These are phyloP conservation scores for Lobophora halterata DNA, from an alignment of 2,888 invertebrate species.

Conservation along the genomic window DNA sequence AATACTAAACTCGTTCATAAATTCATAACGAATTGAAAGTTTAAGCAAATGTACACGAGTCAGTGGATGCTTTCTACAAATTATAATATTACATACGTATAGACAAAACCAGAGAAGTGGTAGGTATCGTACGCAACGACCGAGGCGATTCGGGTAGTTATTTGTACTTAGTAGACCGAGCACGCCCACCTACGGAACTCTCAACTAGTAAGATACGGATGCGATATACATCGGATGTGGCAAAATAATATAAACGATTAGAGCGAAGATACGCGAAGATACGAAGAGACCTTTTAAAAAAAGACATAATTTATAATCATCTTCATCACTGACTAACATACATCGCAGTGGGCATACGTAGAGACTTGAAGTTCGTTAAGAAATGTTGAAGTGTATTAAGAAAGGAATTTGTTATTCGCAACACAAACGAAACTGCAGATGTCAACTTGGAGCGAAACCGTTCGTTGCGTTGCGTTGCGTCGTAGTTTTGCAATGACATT, in stretches of 20 bases:
- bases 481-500: too few species aligned
- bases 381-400: too few species aligned
- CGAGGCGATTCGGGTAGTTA: slow-evolving; percentile 42
- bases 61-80: slow-evolving; percentile 70
- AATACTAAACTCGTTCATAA: slow-evolving; percentile 52
- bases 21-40: slow-evolving; percentile 73
- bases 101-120: slow-evolving; percentile 44
- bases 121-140: slow-evolving; percentile 44
- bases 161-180: slow-evolving; percentile 62
- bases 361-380: too few species aligned
- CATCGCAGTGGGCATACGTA: too few species aligned
- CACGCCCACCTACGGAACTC: slow-evolving; percentile 53
- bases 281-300: too few species aligned
- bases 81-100: slow-evolving; percentile 52
- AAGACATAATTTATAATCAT: too few species aligned
- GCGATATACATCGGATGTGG: slow-evolving; percentile 4
- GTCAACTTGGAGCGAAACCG: too few species aligned
- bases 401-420: too few species aligned
- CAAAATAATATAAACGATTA: background rate
- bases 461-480: too few species aligned
- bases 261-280: too few species aligned
- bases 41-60: slow-evolving; percentile 65
- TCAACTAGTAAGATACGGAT: slow-evolving; percentile 22
- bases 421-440: too few species aligned
- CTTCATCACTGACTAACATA: background rate